These are phyloP conservation scores for Acinonyx jubatus DNA, from an alignment of 2,113 vertebrate species.

Conservation along the genomic window DNA sequence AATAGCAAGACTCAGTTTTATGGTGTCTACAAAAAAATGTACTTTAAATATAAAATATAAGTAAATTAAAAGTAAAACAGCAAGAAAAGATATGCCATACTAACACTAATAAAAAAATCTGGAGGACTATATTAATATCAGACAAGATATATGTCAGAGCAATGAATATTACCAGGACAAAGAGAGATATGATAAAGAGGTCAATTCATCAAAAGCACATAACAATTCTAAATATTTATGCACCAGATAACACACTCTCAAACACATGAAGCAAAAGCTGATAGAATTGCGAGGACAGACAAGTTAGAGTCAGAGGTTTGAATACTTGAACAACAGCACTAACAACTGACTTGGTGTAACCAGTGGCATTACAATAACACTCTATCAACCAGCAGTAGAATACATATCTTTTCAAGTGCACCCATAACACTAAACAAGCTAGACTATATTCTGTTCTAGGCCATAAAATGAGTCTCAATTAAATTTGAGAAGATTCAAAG, in stretches of 20 bases:
- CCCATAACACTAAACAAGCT: background rate
- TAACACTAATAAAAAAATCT: conserved; percentile 11
- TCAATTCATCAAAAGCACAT: background rate
- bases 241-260: background rate
- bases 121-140: conserved; percentile 1
- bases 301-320: background rate
- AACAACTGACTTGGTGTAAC: background rate
- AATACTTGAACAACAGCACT: background rate
- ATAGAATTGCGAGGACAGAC: background rate
- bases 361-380: background rate
- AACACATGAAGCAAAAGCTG: background rate
- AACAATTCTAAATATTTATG: background rate
- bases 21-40: background rate
- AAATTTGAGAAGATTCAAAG: conserved; percentile 20
- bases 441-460: background rate
- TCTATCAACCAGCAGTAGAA: background rate
- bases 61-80: background rate
- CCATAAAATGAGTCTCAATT: background rate
- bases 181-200: background rate
- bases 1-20: background rate
- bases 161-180: background rate
- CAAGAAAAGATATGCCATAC: background rate
- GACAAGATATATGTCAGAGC: background rate
- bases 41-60: background rate
- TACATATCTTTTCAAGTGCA: background rate